A percentile compares a stretch with the other conserved stretches of the same genome.
Conservation (phyloP, 2,888 invertebrate genomes). For the Nemoura dubitans region DNA sequence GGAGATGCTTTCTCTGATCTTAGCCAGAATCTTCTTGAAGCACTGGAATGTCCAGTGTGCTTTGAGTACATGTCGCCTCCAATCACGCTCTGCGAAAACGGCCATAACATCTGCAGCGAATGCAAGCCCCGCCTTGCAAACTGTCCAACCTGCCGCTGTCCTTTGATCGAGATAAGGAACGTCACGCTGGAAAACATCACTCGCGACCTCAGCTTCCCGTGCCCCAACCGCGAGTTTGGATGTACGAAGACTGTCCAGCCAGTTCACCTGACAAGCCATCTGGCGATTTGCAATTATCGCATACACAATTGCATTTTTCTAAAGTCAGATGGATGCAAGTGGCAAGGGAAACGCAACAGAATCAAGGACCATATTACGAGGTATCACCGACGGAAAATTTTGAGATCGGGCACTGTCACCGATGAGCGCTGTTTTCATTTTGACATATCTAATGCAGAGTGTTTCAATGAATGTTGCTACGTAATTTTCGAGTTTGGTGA, state of each 20-base stretch:
- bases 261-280: background rate
- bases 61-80: conserved; percentile 71
- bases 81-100: conserved; percentile 70
- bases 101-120: conserved; percentile 68
- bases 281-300: conserved; percentile 7
- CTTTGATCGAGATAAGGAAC: conserved; percentile 61
- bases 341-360: conserved; percentile 30
- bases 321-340: conserved; percentile 12
- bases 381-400: conserved; percentile 1
- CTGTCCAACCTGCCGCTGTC: conserved; percentile 70
- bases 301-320: conserved; percentile 23
- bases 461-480: conserved; percentile 19
- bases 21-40: conserved; percentile 57
- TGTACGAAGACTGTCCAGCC: background rate
- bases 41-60: conserved; percentile 71
- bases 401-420: background rate
- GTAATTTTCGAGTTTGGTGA: conserved; percentile 32
- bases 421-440: background rate
- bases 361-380: conserved; percentile 8
- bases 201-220: conserved; percentile 1
- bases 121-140: conserved; percentile 66
- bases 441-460: conserved; percentile 24
- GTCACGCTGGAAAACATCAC: conserved; percentile 64
- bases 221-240: conserved; percentile 20
- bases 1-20: background rate